Percentiles rank a stretch among this genome's conserved stretches.
These are phyloP conservation scores for Oithona nana DNA, from an alignment of 2,888 invertebrate species.

Conservation along the genomic window DNA sequence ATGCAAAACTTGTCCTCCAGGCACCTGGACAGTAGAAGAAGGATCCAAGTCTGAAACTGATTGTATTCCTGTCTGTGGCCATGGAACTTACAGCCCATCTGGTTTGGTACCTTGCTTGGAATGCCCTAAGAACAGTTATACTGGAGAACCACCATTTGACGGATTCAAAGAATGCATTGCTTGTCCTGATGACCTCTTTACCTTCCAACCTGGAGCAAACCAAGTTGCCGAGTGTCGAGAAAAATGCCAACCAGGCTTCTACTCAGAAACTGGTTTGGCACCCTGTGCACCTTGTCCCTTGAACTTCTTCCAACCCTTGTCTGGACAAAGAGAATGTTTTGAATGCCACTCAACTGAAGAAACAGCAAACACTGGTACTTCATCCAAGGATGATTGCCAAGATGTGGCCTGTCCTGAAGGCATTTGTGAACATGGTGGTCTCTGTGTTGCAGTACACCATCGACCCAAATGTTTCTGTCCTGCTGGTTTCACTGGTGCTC, in stretches of 20 bases:
- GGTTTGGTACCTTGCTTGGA: slow-evolving; percentile 82
- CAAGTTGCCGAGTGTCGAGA: slow-evolving; percentile 58
- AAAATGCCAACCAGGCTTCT: slow-evolving; percentile 72
- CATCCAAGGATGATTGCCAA: slow-evolving; percentile 65
- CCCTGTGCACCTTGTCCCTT: slow-evolving; percentile 81
- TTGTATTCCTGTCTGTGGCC: slow-evolving; percentile 84
- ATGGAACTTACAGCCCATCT: slow-evolving; percentile 84
- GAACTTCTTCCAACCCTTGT: slow-evolving; percentile 70
- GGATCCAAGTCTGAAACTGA: slow-evolving; percentile 37
- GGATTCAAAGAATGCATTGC: slow-evolving; percentile 85
- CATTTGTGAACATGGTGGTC: slow-evolving; percentile 73
- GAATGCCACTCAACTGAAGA: slow-evolving; percentile 81
- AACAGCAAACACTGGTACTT: slow-evolving; percentile 57
- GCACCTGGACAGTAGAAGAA: slow-evolving; percentile 76
- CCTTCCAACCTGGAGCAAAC: slow-evolving; percentile 75
- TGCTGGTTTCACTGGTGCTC: slow-evolving; percentile 75
- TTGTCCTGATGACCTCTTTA: slow-evolving; percentile 70
- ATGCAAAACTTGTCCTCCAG: slow-evolving; percentile 73
- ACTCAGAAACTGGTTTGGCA: slow-evolving; percentile 77
- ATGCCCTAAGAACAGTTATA: slow-evolving; percentile 79
- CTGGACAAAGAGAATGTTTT: slow-evolving; percentile 64
- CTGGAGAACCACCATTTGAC: slow-evolving; percentile 63
- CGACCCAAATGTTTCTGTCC: slow-evolving; percentile 79
- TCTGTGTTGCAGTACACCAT: slow-evolving; percentile 60
- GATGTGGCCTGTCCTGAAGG: slow-evolving; percentile 68